phyloP scores from a whole-genome alignment of 2,888 invertebrate species.

The Hemistola chrysoprasaria region DNA sequence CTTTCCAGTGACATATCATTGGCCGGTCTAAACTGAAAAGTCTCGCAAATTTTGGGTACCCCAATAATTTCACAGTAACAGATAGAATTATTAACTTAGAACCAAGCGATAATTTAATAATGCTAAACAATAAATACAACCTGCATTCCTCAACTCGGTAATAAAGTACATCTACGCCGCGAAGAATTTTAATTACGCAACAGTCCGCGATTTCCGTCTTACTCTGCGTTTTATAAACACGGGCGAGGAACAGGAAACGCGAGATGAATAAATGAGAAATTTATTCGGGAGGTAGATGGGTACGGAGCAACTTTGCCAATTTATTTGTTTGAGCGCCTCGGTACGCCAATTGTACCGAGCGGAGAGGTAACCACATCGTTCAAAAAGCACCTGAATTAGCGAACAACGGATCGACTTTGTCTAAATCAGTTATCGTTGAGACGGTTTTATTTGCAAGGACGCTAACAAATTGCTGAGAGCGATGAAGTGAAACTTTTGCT shows the following conservation, averaged over 20 bases:
- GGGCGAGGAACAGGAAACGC: slow-evolving; percentile 15
- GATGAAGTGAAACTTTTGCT: too few relatives aligned
- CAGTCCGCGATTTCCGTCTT: slow-evolving; percentile 13
- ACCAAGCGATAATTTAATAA: too few relatives aligned
- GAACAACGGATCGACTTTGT: too few relatives aligned
- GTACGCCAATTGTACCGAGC: slow-evolving; percentile 14
- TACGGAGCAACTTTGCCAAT: slow-evolving; percentile 26
- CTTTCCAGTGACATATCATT: too few relatives aligned
- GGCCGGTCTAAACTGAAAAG: too few relatives aligned
- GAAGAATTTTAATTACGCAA: slow-evolving; percentile 26
- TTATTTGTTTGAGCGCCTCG: slow-evolving; percentile 29
- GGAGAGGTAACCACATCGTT: slow-evolving; percentile 14
- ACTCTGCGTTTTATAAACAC: slow-evolving; percentile 23
- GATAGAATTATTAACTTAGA: too few relatives aligned
- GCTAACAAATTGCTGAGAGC: too few relatives aligned
- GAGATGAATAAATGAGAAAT: slow-evolving; percentile 28
- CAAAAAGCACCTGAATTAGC: neutral
- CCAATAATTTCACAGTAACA: too few relatives aligned
- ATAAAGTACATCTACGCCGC: slow-evolving; percentile 9
- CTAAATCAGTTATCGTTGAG: too few relatives aligned
- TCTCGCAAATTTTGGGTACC: too few relatives aligned
- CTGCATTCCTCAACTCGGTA: slow-evolving; percentile 10
- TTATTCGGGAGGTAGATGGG: slow-evolving; percentile 21
- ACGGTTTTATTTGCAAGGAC: too few relatives aligned
- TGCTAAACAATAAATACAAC: neutral